Conservation (phyloP, 2,888 invertebrate genomes). For the Callyntrura sp. region DNA sequence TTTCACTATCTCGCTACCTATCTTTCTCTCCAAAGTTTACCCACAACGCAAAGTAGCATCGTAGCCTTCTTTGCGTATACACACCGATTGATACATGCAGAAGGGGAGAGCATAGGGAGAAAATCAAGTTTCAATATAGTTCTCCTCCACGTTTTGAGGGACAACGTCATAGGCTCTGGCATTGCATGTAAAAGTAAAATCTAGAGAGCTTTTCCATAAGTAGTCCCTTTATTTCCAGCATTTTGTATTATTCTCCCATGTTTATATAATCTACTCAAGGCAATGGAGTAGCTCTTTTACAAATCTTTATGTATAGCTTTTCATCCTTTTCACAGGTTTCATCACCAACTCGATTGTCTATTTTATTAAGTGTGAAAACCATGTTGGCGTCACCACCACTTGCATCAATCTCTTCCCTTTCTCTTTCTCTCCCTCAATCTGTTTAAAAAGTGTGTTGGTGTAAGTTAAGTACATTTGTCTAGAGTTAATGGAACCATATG, state of each 20-base stretch:
- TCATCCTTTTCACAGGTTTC: neutral
- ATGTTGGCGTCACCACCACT: slow-evolving; percentile 32
- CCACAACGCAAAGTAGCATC: no score
- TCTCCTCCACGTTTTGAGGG: neutral
- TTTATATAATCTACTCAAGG: neutral
- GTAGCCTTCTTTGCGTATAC: neutral
- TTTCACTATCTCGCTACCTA: no score
- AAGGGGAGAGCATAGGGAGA: neutral
- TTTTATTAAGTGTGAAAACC: slow-evolving; percentile 35
- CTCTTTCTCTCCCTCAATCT: slow-evolving; percentile 1
- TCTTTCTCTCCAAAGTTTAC: no score
- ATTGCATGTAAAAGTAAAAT: slow-evolving; percentile 44
- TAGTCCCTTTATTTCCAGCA: neutral
- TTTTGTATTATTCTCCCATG: neutral
- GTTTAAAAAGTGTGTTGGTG: slow-evolving; percentile 58
- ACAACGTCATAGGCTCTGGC: neutral
- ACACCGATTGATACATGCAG: neutral
- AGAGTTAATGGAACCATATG: slow-evolving; percentile 76
- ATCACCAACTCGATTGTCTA: slow-evolving; percentile 23
- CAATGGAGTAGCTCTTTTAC: neutral
- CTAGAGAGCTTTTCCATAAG: slow-evolving; percentile 29
- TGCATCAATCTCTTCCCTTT: slow-evolving; percentile 43
- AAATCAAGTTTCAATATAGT: slow-evolving; percentile 31
- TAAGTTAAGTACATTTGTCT: slow-evolving; percentile 60
- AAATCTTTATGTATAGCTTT: neutral